Base-by-base conservation (phyloP, 2,113 vertebrate genomes). In the Actinemys pallida region DNA sequence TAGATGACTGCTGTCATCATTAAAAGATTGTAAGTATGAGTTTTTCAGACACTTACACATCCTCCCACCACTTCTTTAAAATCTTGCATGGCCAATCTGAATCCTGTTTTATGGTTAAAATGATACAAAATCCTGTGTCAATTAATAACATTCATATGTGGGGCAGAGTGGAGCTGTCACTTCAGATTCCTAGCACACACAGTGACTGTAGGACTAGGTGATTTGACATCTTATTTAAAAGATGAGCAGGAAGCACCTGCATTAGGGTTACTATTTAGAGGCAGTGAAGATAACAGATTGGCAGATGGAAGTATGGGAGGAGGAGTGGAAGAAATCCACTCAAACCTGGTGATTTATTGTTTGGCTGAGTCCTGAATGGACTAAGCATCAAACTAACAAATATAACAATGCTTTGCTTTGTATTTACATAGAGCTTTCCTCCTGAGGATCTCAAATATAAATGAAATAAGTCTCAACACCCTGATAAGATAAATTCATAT, bases 381-480 rank as follows among this genome's bases (percentile, higher is more conserved):
- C 22, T 27, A 1, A 72, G 80, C 25, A 25, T 39, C 0, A 1
- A 25, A 39, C 1, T 93, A 35, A n/a, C 52, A 75, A 83, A 16
- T 17, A 0, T 5, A 45, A 9, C 5, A 42, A 39, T 59, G 6
- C 47, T 96, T 47, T 59, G 6, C 52, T 96, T 47, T 89, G 49
- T 12, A 1, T 31, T 85, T 89, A 29, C 6, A 35, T 76, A 6
- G 22, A 56, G 8, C 65, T 84, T 81, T 54, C 9, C 10, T 27
- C 91, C n/a, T 82, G 20, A 54, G 42, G 0, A 0, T 22, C 0
- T 2, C 0, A 0, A 89, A 89, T 27, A 59, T 53, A 62, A 86
- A 29, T 62, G 62, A 57, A 76, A 29, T 72, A 82, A 45, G 47
- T 62, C 45, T 94, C 52, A 35, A 35, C 13, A 31, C 31, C n/a